These are phyloP conservation scores for Bombus soroeensis DNA, from an alignment of 1,140 invertebrate genomes.

Conservation along the genomic window DNA sequence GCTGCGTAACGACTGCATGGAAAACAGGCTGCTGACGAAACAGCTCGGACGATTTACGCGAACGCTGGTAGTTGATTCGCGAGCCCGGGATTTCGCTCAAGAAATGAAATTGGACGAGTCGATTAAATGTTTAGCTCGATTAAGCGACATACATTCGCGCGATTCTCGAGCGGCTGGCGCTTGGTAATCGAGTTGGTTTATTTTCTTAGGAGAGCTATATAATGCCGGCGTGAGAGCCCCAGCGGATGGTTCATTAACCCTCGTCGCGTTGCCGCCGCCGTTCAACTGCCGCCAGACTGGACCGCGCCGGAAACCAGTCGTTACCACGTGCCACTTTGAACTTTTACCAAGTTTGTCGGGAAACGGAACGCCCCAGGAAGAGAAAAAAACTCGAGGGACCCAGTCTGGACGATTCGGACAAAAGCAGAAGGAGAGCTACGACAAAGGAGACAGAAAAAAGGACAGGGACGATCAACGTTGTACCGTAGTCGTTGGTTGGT, in stretches of 20 bases:
- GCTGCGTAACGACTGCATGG: constrained; percentile 89
- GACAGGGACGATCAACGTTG: constrained; percentile 15
- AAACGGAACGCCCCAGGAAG: constrained; percentile 33
- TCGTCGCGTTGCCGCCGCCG: constrained; percentile 61
- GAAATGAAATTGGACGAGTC: neutral
- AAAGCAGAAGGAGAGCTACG: constrained; percentile 2
- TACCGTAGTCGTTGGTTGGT: constrained; percentile 83
- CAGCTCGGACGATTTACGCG: neutral
- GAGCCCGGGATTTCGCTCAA: neutral
- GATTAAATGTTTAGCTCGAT: neutral
- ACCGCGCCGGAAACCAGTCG: constrained; percentile 67
- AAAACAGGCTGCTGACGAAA: constrained; percentile 26
- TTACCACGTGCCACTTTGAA: constrained; percentile 70
- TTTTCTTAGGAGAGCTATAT: constrained; percentile 42
- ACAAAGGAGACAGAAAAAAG: neutral
- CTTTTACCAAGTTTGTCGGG: constrained; percentile 56
- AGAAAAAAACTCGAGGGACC: neutral
- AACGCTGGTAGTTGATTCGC: neutral
- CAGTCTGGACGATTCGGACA: too few relatives aligned
- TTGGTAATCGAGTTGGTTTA: constrained; percentile 22
- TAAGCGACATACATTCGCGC: neutral
- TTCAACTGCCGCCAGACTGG: constrained; percentile 63
- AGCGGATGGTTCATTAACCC: constrained; percentile 63
- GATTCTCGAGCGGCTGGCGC: constrained; percentile 1
- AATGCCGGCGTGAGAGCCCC: constrained; percentile 59